Base-by-base conservation (phyloP, 2,797 vertebrate species). In the Crenichthys baileyi region DNA sequence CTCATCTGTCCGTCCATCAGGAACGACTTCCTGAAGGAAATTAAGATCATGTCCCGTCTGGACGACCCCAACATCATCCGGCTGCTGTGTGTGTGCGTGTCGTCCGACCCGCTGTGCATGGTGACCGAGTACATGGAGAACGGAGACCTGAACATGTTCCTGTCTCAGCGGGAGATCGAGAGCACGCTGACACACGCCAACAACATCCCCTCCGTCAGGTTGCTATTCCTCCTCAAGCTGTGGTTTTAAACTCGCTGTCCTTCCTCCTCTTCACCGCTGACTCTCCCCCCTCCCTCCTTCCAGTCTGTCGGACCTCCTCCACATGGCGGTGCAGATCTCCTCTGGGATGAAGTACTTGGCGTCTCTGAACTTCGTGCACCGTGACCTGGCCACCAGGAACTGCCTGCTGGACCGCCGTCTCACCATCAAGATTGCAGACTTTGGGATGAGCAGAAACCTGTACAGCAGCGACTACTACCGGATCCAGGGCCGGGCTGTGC, bases 381-480 rank as follows among this genome's bases (percentile, higher is more conserved):
- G 98, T 0, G 98, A 99, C 90, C 94, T 99, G 91, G 98, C 98
- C 84, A 99, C 98, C 0, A 96, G 97, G 71, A 99, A 99, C 95
- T 99, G 98, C 90, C 94, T 99, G 78, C 97, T 99, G 93, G 98
- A 98, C 63, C 96, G 96, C 78, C 96, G 94, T 85, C 97, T 96
- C 89, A 98, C 97, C 93, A 99, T 99, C 95, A 99, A 99, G 95
- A 99, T 99, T 0, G 97, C 98, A 0, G 98, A 99, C 92, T 99
- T 99, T 0, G 98, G 98, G 55, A 99, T 99, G 98, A 99, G 98
- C 93, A 94, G 98, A 6, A 99, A 99, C 88, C 96, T 99, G 70
- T 99, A 99, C 93, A 98, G 97, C 0, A 97, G 98, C 20, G 98
- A 99, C 91, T 99, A 99, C 93, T 99, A 98, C 92, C 96, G 97